A percentile compares a stretch with the other conserved stretches of the same genome.
Evolutionary conservation across 2,797 vertebrate genomes (phyloP).

Genomic region (Remorina albescens): DNA sequence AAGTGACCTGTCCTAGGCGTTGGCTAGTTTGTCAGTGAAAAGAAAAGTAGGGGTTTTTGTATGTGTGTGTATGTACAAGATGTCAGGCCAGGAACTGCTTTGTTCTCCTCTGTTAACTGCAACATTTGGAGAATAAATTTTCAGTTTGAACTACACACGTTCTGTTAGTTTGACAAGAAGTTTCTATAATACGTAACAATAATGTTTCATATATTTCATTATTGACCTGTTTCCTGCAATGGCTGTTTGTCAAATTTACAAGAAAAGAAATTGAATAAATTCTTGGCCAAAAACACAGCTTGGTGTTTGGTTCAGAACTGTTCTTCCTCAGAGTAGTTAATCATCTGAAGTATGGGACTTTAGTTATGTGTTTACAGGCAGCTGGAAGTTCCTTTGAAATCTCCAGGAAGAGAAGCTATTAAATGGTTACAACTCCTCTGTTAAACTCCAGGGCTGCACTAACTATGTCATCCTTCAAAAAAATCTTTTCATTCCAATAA

Average conservation of each 20-base stretch:
- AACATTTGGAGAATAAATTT: too few species aligned
- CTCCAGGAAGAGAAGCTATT: background rate
- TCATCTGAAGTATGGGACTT: background rate
- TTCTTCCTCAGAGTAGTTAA: background rate
- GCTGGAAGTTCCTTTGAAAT: background rate
- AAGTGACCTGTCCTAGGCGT: too few species aligned
- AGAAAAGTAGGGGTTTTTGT: too few species aligned
- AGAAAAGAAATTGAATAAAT: background rate
- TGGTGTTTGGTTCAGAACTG: background rate
- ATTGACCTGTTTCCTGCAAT: background rate
- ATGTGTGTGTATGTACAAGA: too few species aligned
- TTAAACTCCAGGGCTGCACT: background rate
- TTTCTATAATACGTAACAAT: too few species aligned
- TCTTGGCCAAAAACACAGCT: background rate
- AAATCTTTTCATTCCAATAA: background rate
- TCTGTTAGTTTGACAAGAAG: too few species aligned
- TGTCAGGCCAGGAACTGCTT: too few species aligned
- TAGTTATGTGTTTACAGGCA: background rate
- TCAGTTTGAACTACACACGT: too few species aligned
- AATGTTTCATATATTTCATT: background rate
- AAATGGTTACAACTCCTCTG: background rate
- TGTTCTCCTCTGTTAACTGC: too few species aligned
- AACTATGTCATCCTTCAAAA: background rate
- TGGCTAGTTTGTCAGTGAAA: too few species aligned
- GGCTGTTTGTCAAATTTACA: background rate